Evolutionary conservation across 1,140 invertebrate species (phyloP), one percentile per base, ranked within the genome.

Genomic region (Formica exsecta): DNA sequence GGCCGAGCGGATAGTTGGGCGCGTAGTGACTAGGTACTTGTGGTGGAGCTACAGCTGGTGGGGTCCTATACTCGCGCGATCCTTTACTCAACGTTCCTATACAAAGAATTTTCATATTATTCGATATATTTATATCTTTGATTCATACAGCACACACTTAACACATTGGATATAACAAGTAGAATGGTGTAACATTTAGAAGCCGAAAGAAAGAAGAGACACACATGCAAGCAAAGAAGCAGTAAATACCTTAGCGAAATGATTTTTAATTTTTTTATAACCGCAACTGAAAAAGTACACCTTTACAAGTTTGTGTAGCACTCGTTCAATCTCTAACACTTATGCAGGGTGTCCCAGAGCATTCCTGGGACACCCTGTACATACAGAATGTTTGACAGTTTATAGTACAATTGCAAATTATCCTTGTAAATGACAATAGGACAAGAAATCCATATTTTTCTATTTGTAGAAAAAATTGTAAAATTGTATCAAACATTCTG

Each of bases 1-100:
- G 97, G 0, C 97, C 97, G 77, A 98, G 95, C 3, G 98, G 98
- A 95, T 98, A 99, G 95, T 99, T 99, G 8, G 98, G 98, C 16
- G 98, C 98, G 95, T 99, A 99, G 95, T 99, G 98, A 92, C 98
- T 98, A 5, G 98, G 98, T 71, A 99, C 97, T 95, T 98, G 98
- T 16, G 98, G 98, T 9, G 99, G 99, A 41, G 98, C 98, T 19
- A 99, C 98, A 57, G 98, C 98, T 11, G 98, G 98, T 19, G 98
- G 98, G 29, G 98, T 98, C 87, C 98, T 96, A 95, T 99, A 99
- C 92, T 98, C 98, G 64, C 98, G 96, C 3, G 97, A 98, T 66
- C 96, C 96, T 94, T 97, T 97, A 76, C 96, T 97, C 44, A 98
- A 93, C 29, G 96, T 97, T 65, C 97, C 96, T 85, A 54, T 19